Evolutionary conservation across 2,113 vertebrate genomes (phyloP), one percentile per base, ranked within the genome.

Genomic region (Periophthalmus modestus): DNA sequence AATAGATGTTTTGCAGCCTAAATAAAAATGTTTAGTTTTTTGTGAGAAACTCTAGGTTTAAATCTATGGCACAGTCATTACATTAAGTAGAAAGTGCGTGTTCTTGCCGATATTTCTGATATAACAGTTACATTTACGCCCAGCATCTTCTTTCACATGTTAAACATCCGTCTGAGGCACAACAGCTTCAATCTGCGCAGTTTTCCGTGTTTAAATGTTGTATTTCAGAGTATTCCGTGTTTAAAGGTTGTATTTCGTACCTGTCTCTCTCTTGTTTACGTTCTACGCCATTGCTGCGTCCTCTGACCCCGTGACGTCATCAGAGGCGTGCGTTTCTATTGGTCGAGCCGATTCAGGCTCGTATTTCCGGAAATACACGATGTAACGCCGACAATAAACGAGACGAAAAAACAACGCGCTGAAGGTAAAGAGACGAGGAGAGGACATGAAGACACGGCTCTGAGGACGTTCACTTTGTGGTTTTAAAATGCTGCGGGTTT

Each of bases 401-500:
- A 3, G 2, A 18, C 21, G 2, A 58, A 13, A 13, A 1, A 13
- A 10, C 4, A 13, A 7, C 47, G n/a, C 67, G 2, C 57, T 63
- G 61, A 15, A 57, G 1, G 55, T 36, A 70, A 21, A 14, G 0
- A 18, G 43, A 34, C 0, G 5, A 59, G 3, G 4, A 5, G 59
- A 14, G 11, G 2, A 19, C 14, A 85, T 89, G 81, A 74, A 55
- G 65, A 50, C 4, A 2, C 3, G 4, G 0, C 0, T 39, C 19
- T 78, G 57, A 36, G 0, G 43, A n/a, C n/a, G n/a, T n/a, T n/a
- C n/a, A n/a, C n/a, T n/a, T n/a, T n/a, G n/a, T n/a, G n/a, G n/a
- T n/a, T 5, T 7, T 39, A 84, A 0, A 12, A 94, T 93, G 93
- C 79, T 90, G 10, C 78, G 87, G 72, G 63, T 79, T 9, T n/a